Evolutionary conservation across 2,888 invertebrate genomes (phyloP).

Genomic region (Callimorpha dominula): DNA sequence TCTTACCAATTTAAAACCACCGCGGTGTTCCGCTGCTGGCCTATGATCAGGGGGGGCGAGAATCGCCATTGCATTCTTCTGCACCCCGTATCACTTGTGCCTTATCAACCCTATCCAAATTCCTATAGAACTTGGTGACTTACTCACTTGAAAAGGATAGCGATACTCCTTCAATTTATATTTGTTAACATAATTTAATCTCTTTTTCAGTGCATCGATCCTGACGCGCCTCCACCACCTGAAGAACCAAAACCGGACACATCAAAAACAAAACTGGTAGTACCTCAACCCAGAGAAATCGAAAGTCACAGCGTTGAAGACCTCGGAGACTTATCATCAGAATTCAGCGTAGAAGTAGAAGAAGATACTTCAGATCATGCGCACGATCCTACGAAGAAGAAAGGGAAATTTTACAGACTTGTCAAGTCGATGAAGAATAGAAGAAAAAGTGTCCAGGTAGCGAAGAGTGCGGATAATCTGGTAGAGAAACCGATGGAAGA

Average conservation of each 20-base stretch:
- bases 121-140: too few relatives aligned
- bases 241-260: slow-evolving; percentile 75
- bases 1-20: too few relatives aligned
- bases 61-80: too few relatives aligned
- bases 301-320: slow-evolving; percentile 82
- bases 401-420: slow-evolving; percentile 80
- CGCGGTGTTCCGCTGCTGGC: too few relatives aligned
- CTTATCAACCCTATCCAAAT: too few relatives aligned
- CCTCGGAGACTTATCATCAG: slow-evolving; percentile 82
- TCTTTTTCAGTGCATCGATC: slow-evolving; percentile 75
- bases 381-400: slow-evolving; percentile 75
- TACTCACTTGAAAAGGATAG: too few relatives aligned
- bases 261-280: slow-evolving; percentile 72
- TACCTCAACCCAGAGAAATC: slow-evolving; percentile 68
- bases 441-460: slow-evolving; percentile 82
- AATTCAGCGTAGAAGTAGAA: slow-evolving; percentile 83
- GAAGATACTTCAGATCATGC: slow-evolving; percentile 69
- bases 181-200: neutral
- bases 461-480: slow-evolving; percentile 80
- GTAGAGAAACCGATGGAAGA: slow-evolving; percentile 73
- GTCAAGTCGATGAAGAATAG: slow-evolving; percentile 84
- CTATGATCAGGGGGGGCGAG: too few relatives aligned
- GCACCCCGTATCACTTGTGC: too few relatives aligned
- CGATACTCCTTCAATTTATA: neutral
- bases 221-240: slow-evolving; percentile 74